Conservation (phyloP, 2,888 invertebrate species). For the Drosophila longiperda region DNA sequence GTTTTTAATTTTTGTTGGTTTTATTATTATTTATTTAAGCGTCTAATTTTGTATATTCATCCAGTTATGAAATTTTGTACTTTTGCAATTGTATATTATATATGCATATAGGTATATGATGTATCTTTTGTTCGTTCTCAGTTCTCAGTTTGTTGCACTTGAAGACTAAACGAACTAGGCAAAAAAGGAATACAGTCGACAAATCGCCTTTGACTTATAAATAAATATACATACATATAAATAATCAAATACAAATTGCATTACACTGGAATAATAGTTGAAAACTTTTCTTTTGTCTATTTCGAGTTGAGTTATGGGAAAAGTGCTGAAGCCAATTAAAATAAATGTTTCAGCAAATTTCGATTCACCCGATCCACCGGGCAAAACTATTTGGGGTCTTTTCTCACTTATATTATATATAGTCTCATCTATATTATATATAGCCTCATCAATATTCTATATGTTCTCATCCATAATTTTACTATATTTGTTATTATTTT, state of each 20-base stretch:
- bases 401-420: background rate
- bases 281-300: background rate
- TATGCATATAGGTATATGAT: conserved; percentile 3
- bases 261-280: conserved; percentile 3
- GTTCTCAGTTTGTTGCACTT: conserved; percentile 1
- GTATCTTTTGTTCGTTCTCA: background rate
- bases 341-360: background rate
- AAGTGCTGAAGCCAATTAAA: background rate
- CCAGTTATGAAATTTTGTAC: conserved; percentile 19
- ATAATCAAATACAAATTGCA: conserved; percentile 25
- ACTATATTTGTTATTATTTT: background rate
- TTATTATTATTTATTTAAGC: conserved; percentile 38
- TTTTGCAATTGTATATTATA: conserved; percentile 30
- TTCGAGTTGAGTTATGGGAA: background rate
- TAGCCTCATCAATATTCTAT: background rate
- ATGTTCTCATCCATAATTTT: background rate
- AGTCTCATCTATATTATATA: background rate
- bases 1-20: conserved; percentile 11
- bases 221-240: background rate
- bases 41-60: conserved; percentile 18
- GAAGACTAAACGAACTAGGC: background rate
- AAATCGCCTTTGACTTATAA: background rate
- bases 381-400: background rate
- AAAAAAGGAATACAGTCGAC: conserved; percentile 3
- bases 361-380: background rate